Evolutionary conservation across 2,113 vertebrate species (phyloP).

Genomic region (Nestor notabilis): DNA sequence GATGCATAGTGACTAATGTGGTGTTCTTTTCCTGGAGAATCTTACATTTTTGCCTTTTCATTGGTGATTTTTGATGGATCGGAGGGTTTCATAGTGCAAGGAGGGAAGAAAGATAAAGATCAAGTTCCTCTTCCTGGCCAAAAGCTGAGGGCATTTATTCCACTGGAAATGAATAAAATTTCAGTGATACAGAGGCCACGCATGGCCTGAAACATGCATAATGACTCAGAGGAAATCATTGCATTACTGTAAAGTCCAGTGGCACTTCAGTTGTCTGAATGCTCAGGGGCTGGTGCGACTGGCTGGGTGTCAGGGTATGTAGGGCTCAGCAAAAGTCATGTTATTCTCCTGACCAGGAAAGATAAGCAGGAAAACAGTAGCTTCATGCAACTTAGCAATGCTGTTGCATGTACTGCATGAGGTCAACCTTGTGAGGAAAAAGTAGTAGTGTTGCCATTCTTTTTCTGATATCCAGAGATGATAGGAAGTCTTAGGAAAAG

Average conservation of each 20-base stretch:
- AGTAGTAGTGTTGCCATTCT: not conserved
- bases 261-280: not conserved
- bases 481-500: not conserved
- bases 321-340: not conserved
- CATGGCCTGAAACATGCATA: not conserved
- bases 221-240: not conserved
- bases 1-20: slow-evolving; percentile 26
- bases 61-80: not conserved
- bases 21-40: slow-evolving; percentile 5
- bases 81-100: not conserved
- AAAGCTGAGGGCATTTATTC: not conserved
- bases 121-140: not conserved
- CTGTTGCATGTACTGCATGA: not conserved
- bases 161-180: not conserved
- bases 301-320: not conserved
- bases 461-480: slow-evolving; percentile 5
- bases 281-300: not conserved
- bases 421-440: not conserved
- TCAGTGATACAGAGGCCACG: not conserved
- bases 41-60: not conserved
- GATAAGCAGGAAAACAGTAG: not conserved
- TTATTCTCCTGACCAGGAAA: not conserved
- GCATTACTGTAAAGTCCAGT: not conserved
- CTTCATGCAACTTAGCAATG: not conserved
- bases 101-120: not conserved